These are phyloP conservation scores for Parotia lawesii DNA, from an alignment of 2,113 vertebrate genomes.

Conservation along the genomic window DNA sequence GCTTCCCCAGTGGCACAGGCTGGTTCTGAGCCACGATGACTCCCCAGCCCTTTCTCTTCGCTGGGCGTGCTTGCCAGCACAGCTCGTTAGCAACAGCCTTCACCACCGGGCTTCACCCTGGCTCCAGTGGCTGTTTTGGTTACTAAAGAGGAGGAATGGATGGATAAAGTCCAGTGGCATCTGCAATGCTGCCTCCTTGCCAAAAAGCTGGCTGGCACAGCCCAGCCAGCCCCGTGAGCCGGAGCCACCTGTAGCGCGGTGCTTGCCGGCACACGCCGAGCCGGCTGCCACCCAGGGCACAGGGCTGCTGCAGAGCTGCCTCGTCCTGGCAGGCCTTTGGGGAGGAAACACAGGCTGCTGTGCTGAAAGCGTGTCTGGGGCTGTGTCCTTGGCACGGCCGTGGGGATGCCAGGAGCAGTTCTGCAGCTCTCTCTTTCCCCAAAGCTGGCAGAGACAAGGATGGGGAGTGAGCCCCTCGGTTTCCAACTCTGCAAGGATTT, in stretches of 20 bases:
- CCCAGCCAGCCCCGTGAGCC: background rate
- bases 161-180: background rate
- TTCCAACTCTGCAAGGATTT: background rate
- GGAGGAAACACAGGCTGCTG: background rate
- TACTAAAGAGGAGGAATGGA: background rate
- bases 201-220: background rate
- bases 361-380: background rate
- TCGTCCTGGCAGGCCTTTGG: background rate
- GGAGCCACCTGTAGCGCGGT: fast-evolving
- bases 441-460: background rate
- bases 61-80: background rate
- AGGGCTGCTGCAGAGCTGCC: background rate
- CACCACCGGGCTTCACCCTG: background rate
- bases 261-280: background rate
- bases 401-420: background rate
- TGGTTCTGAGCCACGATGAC: background rate
- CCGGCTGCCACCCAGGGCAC: background rate
- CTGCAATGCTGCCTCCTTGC: background rate
- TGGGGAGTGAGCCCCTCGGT: background rate
- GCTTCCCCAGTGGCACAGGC: background rate
- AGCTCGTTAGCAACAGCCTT: background rate
- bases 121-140: background rate
- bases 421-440: background rate
- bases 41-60: background rate
- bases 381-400: background rate